Percentiles rank a stretch among this genome's conserved stretches.
These are phyloP conservation scores for Eidolon dupreanum DNA, from an alignment of 2,797 vertebrate genomes.

Conservation along the genomic window DNA sequence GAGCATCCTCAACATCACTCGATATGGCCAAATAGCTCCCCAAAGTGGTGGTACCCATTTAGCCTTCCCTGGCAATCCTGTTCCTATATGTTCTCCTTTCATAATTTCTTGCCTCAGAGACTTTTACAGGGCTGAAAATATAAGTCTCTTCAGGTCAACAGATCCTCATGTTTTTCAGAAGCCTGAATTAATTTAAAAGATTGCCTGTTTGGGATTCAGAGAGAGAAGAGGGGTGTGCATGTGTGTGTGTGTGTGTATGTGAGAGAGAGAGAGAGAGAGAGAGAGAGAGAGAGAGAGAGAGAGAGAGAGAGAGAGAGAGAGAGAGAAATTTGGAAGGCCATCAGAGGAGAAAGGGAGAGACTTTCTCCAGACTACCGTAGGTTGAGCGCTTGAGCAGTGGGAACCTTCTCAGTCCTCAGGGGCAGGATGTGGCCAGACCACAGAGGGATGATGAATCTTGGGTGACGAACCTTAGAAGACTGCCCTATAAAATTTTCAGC, in stretches of 20 bases:
- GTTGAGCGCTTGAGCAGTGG: neutral
- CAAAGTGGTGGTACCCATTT: too few species aligned
- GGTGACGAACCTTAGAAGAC: neutral
- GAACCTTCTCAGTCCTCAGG: neutral
- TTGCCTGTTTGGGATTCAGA: neutral
- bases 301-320: neutral
- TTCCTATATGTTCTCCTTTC: neutral
- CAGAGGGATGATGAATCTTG: neutral
- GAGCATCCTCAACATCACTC: fast-evolving
- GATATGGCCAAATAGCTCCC: neutral
- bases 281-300: neutral
- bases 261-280: neutral
- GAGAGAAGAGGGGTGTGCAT: neutral
- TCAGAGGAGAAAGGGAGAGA: neutral
- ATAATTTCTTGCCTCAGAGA: neutral
- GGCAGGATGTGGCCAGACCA: neutral
- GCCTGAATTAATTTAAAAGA: neutral
- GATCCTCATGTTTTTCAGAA: neutral
- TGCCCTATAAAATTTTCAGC: neutral
- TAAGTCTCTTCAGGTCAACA: neutral
- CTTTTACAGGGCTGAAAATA: neutral
- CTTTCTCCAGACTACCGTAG: neutral
- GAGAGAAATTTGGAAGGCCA: neutral
- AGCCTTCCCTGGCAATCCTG: neutral
- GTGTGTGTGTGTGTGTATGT: neutral